Evolutionary conservation across 92 coral and sea anemone species (phyloP), one percentile per base, ranked within the genome.

Genomic region (Plumapathes pennacea): DNA sequence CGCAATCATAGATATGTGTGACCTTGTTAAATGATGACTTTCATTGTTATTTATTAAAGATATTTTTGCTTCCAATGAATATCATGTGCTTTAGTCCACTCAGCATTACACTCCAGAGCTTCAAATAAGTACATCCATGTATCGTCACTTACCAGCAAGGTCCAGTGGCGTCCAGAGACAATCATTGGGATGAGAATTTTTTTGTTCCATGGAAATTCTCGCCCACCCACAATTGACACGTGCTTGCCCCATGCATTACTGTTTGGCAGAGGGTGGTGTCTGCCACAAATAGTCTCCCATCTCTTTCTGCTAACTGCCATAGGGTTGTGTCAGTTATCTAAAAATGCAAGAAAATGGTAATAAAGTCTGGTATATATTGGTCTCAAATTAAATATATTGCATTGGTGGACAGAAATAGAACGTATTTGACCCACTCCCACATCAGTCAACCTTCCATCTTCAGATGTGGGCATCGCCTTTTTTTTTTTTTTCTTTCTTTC

Each of bases 161-260:
- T 73, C 72, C 77, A 81, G 60, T 81, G 88, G 21, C 38, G 25
- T 4, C 74, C 69, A 37, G 42, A 36, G 41, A 46, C 32, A 63
- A 74, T 74, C 78, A 74, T 74, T 20, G 83, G 89, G 30, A 82
- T 68, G 28, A 75, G 46, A 23, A n/a, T 67, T 74, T 49, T 82
- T 74, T 27, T 51, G 55, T 51, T 8, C 23, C 42, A 10, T 46
- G 21, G 28, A 74, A 82, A 19, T 61, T 62, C 32, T 61, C 65
- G 11, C 80, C 76, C 32, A 42, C 39, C 83, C 89, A 82, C 26
- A 82, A 40, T 62, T 69, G 9, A 12, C 77, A 40, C 20, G 83
- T 82, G 38, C 74, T 76, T 32, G 74, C 31, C 34, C 76, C 73
- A 34, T 64, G 34, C 23, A 37, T 36, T 0, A 82, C 89, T 13